These are phyloP conservation scores for Limenitis camilla DNA, from an alignment of 2,888 invertebrate genomes.

Conservation along the genomic window DNA sequence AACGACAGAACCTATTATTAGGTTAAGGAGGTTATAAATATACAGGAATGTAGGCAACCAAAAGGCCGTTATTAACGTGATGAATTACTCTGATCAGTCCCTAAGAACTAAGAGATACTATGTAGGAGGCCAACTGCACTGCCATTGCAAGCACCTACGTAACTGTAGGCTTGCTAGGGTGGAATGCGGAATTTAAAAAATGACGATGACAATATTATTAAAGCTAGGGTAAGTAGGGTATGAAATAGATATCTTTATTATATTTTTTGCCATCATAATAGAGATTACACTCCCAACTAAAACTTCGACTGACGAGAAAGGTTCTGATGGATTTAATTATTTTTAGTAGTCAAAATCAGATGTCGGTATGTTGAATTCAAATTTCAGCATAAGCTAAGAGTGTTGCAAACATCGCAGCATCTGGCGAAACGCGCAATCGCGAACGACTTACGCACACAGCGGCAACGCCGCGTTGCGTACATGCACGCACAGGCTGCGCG, in stretches of 20 bases:
- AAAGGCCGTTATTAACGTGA: no score
- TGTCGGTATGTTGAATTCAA: slow-evolving; percentile 29
- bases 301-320: no score
- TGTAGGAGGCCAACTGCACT: neutral
- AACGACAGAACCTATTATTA: slow-evolving; percentile 6
- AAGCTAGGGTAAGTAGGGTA: no score
- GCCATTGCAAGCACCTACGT: neutral
- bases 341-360: slow-evolving; percentile 3
- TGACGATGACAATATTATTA: no score
- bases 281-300: no score
- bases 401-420: slow-evolving; percentile 67
- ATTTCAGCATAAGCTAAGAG: slow-evolving; percentile 41
- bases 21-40: slow-evolving; percentile 6
- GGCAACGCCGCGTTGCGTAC: slow-evolving; percentile 39
- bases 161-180: no score
- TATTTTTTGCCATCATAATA: no score
- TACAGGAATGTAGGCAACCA: neutral
- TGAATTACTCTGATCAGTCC: no score
- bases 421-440: slow-evolving; percentile 69
- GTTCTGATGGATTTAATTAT: neutral
- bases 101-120: no score
- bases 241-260: no score
- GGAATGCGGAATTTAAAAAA: no score
- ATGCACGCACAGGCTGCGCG: slow-evolving; percentile 57
- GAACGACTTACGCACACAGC: slow-evolving; percentile 61